Base-by-base conservation (phyloP, 2,888 invertebrate genomes). In the Odontocerum albicorne region DNA sequence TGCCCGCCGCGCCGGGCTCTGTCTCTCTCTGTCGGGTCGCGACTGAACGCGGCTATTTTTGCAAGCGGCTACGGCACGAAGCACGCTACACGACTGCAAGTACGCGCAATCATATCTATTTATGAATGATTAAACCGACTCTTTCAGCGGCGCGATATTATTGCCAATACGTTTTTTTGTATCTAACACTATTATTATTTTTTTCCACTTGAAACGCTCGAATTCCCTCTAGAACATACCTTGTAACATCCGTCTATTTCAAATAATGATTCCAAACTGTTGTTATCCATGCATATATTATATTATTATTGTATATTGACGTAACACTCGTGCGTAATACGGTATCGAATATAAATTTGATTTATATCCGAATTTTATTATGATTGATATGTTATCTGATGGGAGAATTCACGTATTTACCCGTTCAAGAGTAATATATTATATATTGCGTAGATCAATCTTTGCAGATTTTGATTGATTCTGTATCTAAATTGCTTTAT, bases 11-110 rank as follows among this genome's bases (percentile, higher is more conserved):
- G 19, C 44, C 10, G n/a, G 31, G 31, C 31, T n/a, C n/a, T n/a
- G n/a, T n/a, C n/a, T n/a, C n/a, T n/a, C n/a, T 17, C 15, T 44
- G 44, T 32, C 44, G 44, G 49, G 51, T 49, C 57, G 46, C 51
- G 35, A 49, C 53, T 38, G 49, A 38, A 55, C 55, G 50, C 50
- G 49, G 47, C 40, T 56, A 56, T 59, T 59, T 59, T 59, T 53
- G 49, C 43, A 46, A 36, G 35, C 43, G 49, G 8, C 35, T 21
- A 19, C 33, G 10, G 20, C 39, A 13, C 39, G 39, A n/a, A n/a
- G n/a, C n/a, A n/a, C n/a, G n/a, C n/a, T n/a, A n/a, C n/a, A n/a
- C n/a, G n/a, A n/a, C 32, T 35, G 44, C 43, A 39, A 40, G 36
- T 44, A 35, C 43, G 12, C 51, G 44, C 44, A 44, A 32, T 44